phyloP scores from a whole-genome alignment of 2,888 invertebrate species.

The Alviniconcha strummeri region DNA sequence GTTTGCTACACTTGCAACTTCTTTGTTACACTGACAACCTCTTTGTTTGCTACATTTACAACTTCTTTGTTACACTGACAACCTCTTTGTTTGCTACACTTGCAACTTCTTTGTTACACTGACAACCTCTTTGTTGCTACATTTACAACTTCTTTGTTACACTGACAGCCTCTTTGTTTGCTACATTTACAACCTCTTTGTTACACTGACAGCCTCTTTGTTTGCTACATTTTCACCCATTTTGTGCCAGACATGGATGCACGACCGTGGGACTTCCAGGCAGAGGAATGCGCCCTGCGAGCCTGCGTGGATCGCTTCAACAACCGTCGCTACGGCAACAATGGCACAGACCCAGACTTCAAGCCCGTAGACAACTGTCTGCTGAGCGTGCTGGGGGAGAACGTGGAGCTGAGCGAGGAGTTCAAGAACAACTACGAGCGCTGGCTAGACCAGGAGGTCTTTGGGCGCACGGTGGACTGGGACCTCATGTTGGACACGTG shows the following conservation, averaged over 20 bases:
- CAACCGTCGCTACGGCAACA: slow-evolving; percentile 87
- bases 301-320: slow-evolving; percentile 97
- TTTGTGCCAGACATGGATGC: slow-evolving; percentile 90
- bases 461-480: slow-evolving; percentile 82
- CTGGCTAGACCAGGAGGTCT: slow-evolving; percentile 98
- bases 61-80: too few species aligned
- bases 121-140: too few species aligned
- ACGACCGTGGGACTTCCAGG: slow-evolving; percentile 96
- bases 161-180: too few species aligned
- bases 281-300: slow-evolving; percentile 95
- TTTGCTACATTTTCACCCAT: too few species aligned
- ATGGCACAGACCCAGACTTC: slow-evolving; percentile 77
- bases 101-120: too few species aligned
- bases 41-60: too few species aligned
- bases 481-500: slow-evolving; percentile 72
- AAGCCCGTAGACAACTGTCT: slow-evolving; percentile 86
- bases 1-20: too few species aligned
- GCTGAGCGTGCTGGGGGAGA: slow-evolving; percentile 86
- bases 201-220: too few species aligned
- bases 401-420: slow-evolving; percentile 90
- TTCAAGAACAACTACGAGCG: slow-evolving; percentile 82
- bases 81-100: too few species aligned
- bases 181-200: too few species aligned
- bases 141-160: too few species aligned
- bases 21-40: too few species aligned